phyloP scores from a whole-genome alignment of 2,113 vertebrate species.

The Gymnorhina tibicen region DNA sequence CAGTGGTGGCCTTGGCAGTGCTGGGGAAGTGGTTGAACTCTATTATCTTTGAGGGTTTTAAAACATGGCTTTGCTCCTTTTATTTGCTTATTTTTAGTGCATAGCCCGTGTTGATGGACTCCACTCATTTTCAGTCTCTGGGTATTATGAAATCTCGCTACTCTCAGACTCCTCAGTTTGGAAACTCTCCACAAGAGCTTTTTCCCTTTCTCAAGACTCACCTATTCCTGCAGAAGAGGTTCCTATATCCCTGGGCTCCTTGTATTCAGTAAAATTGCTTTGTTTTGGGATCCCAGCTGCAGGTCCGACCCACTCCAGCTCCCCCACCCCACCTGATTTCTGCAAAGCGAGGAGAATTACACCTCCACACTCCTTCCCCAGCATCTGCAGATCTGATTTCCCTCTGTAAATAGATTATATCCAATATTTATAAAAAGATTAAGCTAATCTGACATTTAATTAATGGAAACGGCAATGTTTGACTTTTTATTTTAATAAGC shows the following conservation, averaged over 20 bases:
- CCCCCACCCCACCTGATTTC: neutral
- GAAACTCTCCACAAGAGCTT: neutral
- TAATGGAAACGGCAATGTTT: constrained; percentile 50
- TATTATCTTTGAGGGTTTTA: neutral
- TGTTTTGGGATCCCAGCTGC: neutral
- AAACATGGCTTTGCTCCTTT: neutral
- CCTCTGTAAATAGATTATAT: constrained; percentile 38
- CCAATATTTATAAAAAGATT: constrained; percentile 67
- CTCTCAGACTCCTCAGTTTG: neutral
- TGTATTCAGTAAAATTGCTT: rapidly evolving
- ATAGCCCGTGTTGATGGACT: rapidly evolving
- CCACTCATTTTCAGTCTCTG: neutral
- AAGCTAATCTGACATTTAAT: constrained; percentile 65
- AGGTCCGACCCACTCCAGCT: neutral
- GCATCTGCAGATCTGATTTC: neutral
- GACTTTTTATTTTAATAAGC: constrained; percentile 60
- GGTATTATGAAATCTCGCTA: neutral
- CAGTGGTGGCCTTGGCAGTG: neutral
- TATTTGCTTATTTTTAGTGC: rapidly evolving
- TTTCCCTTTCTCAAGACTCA: neutral
- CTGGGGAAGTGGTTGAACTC: neutral
- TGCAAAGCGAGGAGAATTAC: neutral
- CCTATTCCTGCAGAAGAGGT: neutral
- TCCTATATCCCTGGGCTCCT: rapidly evolving
- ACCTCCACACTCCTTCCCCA: neutral